Conservation (phyloP, 1,140 invertebrate species). For the Bacillus rossius region DNA sequence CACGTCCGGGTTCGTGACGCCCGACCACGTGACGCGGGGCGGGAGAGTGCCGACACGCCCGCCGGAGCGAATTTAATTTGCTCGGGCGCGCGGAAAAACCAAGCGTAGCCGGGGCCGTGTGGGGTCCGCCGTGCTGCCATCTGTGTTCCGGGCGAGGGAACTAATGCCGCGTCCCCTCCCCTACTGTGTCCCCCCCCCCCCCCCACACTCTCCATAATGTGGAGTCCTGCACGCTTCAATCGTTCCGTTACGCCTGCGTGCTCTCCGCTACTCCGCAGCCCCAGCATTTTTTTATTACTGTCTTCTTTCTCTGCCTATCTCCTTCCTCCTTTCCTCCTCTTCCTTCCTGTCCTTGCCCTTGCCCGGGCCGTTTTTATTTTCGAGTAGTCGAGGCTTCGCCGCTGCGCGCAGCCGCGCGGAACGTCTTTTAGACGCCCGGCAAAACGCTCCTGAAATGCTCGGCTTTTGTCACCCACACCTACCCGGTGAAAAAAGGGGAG, state of each 20-base stretch:
- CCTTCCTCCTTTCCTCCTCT: neutral
- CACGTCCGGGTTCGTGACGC: neutral
- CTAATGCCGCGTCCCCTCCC: neutral
- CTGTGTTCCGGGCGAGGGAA: neutral
- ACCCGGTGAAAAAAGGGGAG: too few relatives aligned
- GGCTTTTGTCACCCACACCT: too few relatives aligned
- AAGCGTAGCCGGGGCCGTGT: constrained; percentile 21
- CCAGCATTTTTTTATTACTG: neutral
- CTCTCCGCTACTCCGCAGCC: neutral
- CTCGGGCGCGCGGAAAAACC: constrained; percentile 27
- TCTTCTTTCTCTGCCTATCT: neutral
- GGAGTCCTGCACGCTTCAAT: constrained; percentile 1
- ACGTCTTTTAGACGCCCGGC: neutral
- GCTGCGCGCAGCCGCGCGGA: constrained; percentile 6
- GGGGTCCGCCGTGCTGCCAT: neutral
- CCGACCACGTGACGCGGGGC: constrained; percentile 16
- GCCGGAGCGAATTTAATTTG: constrained; percentile 39
- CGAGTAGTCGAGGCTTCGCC: neutral
- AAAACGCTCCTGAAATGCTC: too few relatives aligned
- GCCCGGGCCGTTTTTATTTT: neutral
- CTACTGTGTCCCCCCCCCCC: neutral
- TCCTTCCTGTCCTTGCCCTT: neutral
- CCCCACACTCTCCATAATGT: neutral
- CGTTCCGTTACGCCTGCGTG: neutral
- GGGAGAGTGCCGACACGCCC: constrained; percentile 39